Evolutionary conservation across 53 echinoderm and acorn worm species (phyloP).

Genomic region (Paracentrotus lividus): DNA sequence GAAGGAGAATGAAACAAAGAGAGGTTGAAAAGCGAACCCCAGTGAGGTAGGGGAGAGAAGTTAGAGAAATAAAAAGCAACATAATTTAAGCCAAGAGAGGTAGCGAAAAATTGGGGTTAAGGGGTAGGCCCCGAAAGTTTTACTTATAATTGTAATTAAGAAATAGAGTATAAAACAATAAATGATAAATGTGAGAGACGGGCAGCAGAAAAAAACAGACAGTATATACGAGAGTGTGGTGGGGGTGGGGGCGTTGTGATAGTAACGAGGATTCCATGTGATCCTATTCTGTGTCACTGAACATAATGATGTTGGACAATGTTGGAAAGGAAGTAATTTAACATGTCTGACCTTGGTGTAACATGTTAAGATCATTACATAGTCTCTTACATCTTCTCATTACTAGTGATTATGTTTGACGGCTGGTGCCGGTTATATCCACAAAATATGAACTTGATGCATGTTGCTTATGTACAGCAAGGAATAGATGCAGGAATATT

Average conservation of each 20-base stretch:
- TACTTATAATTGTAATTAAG: too few relatives aligned
- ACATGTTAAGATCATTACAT: constrained; percentile 3
- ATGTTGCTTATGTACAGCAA: not conserved
- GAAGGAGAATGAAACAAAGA: not conserved
- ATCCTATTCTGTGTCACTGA: not conserved
- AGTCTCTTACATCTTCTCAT: not conserved
- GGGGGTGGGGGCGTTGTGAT: not conserved
- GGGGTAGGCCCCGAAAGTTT: too few relatives aligned
- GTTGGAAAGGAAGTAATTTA: not conserved
- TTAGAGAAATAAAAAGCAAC: too few relatives aligned
- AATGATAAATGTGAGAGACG: too few relatives aligned
- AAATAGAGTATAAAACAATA: too few relatives aligned
- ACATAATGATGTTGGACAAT: constrained; percentile 19
- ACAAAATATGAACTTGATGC: not conserved
- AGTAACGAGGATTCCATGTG: not conserved
- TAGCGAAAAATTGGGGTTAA: too few relatives aligned
- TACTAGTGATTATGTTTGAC: not conserved
- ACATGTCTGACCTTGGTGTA: not conserved
- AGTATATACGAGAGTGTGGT: too few relatives aligned
- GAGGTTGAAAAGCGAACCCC: too few relatives aligned
- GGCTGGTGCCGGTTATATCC: not conserved
- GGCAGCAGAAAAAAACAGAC: too few relatives aligned
- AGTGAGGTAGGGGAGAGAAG: too few relatives aligned
- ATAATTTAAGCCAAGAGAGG: too few relatives aligned
- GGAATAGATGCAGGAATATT: too few relatives aligned